Base-by-base conservation (phyloP, 2,888 invertebrate genomes). In the Orchestes rusci region DNA sequence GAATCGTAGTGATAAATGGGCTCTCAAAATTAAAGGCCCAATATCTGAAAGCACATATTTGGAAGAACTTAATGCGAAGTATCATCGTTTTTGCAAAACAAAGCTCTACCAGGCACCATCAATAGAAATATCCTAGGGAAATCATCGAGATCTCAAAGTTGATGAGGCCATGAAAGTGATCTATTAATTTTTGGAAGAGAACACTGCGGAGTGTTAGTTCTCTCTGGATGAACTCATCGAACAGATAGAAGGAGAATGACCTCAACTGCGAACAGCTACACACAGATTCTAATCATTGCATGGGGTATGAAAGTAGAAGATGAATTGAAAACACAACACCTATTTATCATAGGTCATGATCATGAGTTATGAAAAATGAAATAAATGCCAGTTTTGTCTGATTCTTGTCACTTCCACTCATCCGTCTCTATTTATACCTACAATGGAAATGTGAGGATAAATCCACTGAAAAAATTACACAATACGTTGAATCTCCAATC, bases 171-270 rank as follows among this genome's bases (percentile, higher is more conserved):
- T 52, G 52, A 42, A 55, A 34, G 15, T 12, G 4, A 44, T 53
- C 16, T 53, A 39, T 38, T 36, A 44, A 5, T 53, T 40, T 41
- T 41, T 52, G 2, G 37, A 28, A 2, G 46, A 50, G 15, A 53
- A 50, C 28, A 36, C 33, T 16, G 47, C 49, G n/a, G 52, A 56
- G 46, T 55, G 51, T 48, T 52, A 56, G 39, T 56, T 56, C 35
- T 47, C 39, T 13, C 20, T 56, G 2, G n/a, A n/a, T n/a, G n/a
- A n/a, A n/a, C n/a, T n/a, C n/a, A n/a, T n/a, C n/a, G n/a, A n/a
- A n/a, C n/a, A n/a, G n/a, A n/a, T n/a, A n/a, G n/a, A n/a, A n/a
- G n/a, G n/a, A n/a, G n/a, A n/a, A n/a, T n/a, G n/a, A n/a, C n/a
- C n/a, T n/a, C n/a, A n/a, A n/a, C n/a, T 27, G 27, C 43, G 31